Evolutionary conservation across 2,888 invertebrate genomes (phyloP).

Genomic region (Pristionchus fissidentatus): DNA sequence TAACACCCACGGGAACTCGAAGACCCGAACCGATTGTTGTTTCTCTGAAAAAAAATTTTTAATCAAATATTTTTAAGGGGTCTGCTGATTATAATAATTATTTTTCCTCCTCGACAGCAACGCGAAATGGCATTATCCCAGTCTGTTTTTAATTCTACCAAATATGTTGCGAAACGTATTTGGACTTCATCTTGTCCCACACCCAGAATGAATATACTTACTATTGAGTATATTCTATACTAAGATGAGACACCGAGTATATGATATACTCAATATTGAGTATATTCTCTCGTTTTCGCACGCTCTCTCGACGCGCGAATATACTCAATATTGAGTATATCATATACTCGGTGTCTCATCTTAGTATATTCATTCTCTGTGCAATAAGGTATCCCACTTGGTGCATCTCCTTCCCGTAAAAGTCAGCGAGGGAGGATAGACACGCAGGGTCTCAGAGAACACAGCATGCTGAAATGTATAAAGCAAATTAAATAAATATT

Average conservation of each 20-base stretch:
- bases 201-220: not conserved
- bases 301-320: too few species aligned
- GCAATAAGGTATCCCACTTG: not conserved
- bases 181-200: not conserved
- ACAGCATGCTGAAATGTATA: constrained; percentile 21
- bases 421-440: constrained; percentile 28
- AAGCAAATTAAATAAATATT: not conserved
- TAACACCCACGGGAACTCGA: constrained; percentile 31
- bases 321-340: too few species aligned
- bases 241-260: too few species aligned
- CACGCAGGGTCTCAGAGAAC: constrained; percentile 41
- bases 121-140: too few species aligned
- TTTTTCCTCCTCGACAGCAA: too few species aligned
- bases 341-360: not conserved
- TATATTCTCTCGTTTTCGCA: too few species aligned
- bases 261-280: too few species aligned
- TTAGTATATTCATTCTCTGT: not conserved
- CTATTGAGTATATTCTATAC: too few species aligned
- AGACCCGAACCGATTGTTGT: not conserved
- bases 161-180: too few species aligned
- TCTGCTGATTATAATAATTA: too few species aligned
- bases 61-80: not conserved
- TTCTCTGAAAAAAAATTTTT: not conserved
- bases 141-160: too few species aligned
- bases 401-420: constrained; percentile 33